Conservation (phyloP, 2,888 invertebrate genomes). For the Axea sp. region DNA sequence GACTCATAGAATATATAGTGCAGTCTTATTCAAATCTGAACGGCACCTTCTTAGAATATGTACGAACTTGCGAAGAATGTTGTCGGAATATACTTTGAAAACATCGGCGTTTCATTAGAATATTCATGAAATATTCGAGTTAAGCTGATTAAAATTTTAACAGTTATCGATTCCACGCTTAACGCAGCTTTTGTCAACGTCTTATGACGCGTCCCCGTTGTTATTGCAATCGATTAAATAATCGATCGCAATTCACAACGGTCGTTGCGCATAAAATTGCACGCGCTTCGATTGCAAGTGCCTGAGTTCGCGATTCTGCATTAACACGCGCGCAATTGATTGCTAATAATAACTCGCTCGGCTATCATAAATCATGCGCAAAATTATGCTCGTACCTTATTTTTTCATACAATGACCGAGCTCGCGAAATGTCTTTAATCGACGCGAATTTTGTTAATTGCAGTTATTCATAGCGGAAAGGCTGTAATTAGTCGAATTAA, state of each 20-base stretch:
- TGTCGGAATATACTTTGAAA: slow-evolving; percentile 51
- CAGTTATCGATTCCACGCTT: slow-evolving; percentile 36
- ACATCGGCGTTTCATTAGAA: slow-evolving; percentile 44
- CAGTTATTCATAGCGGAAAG: slow-evolving; percentile 23
- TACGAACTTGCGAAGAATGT: slow-evolving; percentile 54
- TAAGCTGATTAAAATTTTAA: slow-evolving; percentile 55
- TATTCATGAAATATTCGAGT: slow-evolving; percentile 53
- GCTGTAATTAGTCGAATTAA: slow-evolving; percentile 39
- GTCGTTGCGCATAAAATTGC: slow-evolving; percentile 1
- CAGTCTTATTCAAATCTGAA: slow-evolving; percentile 55
- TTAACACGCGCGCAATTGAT: slow-evolving; percentile 20
- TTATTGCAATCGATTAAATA: slow-evolving; percentile 36
- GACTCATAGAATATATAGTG: slow-evolving; percentile 47
- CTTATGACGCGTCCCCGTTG: not conserved
- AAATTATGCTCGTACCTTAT: slow-evolving; percentile 13
- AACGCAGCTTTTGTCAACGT: slow-evolving; percentile 25
- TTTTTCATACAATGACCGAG: slow-evolving; percentile 5
- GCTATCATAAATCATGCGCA: slow-evolving; percentile 11
- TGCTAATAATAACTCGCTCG: slow-evolving; percentile 26
- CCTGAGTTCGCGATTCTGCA: slow-evolving; percentile 5
- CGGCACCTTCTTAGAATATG: slow-evolving; percentile 50
- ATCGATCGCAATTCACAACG: slow-evolving; percentile 25
- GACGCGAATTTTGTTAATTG: slow-evolving; percentile 33
- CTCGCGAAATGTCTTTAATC: slow-evolving; percentile 26
- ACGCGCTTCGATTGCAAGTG: not conserved